Evolutionary conservation across 2,113 vertebrate genomes (phyloP).

Genomic region (Nansenia antarctica): DNA sequence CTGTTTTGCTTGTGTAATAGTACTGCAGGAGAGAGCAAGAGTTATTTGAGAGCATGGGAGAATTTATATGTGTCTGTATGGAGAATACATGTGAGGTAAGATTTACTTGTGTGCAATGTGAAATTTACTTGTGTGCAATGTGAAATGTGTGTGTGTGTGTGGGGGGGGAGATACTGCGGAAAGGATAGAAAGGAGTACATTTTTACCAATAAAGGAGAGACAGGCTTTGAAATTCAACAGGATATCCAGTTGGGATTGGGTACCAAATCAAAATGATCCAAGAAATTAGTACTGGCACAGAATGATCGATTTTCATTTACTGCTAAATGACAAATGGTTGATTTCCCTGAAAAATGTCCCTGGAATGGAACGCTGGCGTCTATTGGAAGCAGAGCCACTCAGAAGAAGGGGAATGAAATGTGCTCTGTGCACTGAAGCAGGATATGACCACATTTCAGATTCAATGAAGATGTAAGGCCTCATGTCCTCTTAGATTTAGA

Average conservation of each 20-base stretch:
- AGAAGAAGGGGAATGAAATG: slow-evolving; percentile 34
- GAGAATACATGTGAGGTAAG: background rate
- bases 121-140: no score
- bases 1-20: no score
- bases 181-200: background rate
- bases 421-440: slow-evolving; percentile 35
- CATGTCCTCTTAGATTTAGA: slow-evolving; percentile 30
- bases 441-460: slow-evolving; percentile 40
- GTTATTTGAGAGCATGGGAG: background rate
- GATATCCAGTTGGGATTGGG: background rate
- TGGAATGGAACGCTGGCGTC: slow-evolving; percentile 13
- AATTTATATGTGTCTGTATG: background rate
- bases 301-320: slow-evolving; percentile 34
- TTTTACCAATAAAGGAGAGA: no score
- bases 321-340: slow-evolving; percentile 42
- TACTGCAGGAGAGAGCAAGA: no score
- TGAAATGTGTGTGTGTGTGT: background rate
- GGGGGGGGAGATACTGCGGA: slow-evolving; percentile 4
- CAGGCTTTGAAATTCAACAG: slow-evolving; percentile 34
- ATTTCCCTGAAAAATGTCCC: slow-evolving; percentile 37
- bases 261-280: slow-evolving; percentile 39
- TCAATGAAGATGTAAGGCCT: slow-evolving; percentile 42
- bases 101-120: background rate
- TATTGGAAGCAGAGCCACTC: slow-evolving; percentile 16
- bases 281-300: background rate